Conservation (phyloP, 2,797 vertebrate species). For the Pygocentrus nattereri region DNA sequence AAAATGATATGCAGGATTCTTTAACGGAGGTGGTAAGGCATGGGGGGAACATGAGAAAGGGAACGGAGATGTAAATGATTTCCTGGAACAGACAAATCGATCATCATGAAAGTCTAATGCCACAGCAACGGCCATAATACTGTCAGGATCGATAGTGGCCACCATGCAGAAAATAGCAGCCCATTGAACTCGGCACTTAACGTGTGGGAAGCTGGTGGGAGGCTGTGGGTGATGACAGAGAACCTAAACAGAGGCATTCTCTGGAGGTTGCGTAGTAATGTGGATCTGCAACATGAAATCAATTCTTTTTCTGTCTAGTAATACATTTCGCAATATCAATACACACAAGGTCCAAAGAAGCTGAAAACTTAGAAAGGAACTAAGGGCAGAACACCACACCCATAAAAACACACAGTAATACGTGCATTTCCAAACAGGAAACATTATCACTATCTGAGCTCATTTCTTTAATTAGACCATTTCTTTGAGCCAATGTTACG, state of each 20-base stretch:
- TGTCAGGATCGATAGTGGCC: slow-evolving; percentile 55
- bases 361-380: neutral
- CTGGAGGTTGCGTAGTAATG: slow-evolving; percentile 28
- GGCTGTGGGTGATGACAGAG: slow-evolving; percentile 4
- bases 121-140: slow-evolving; percentile 32
- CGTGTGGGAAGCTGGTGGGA: slow-evolving; percentile 18
- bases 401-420: no score
- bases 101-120: slow-evolving; percentile 65
- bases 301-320: slow-evolving; percentile 21
- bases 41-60: slow-evolving; percentile 25
- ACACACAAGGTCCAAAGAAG: neutral
- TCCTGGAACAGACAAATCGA: slow-evolving; percentile 45
- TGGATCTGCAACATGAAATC: slow-evolving; percentile 11
- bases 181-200: slow-evolving; percentile 5
- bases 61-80: slow-evolving; percentile 7
- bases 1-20: slow-evolving; percentile 14
- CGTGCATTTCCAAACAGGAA: neutral
- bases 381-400: neutral
- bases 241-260: slow-evolving; percentile 28
- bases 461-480: neutral
- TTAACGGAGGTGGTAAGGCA: neutral
- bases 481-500: no score
- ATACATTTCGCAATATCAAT: neutral
- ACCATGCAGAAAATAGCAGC: slow-evolving; percentile 15
- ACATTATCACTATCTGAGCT: no score